A percentile compares a stretch with the other conserved stretches of the same genome.
These are phyloP conservation scores for Bungarus multicinctus DNA, from an alignment of 2,113 vertebrate species.

Conservation along the genomic window DNA sequence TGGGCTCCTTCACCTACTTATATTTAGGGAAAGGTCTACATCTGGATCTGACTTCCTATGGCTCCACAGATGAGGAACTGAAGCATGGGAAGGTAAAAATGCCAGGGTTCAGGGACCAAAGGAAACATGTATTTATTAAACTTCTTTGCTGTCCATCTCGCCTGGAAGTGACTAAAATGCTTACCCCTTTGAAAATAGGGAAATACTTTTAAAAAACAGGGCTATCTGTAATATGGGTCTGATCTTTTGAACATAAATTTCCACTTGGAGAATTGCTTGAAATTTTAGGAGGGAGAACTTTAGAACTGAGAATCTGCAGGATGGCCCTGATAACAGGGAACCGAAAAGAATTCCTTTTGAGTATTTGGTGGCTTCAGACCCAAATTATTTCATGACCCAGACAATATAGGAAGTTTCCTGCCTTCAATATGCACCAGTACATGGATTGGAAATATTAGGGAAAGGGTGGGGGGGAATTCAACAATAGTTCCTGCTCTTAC, in stretches of 20 bases:
- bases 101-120: fast-evolving
- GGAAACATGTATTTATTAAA: not conserved
- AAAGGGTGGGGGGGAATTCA: not conserved
- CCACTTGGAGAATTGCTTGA: not conserved
- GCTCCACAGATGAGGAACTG: not conserved
- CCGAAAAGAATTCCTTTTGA: slow-evolving; percentile 10
- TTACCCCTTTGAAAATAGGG: not conserved
- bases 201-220: not conserved
- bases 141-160: not conserved
- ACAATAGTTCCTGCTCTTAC: not conserved
- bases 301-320: not conserved
- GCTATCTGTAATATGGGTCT: not conserved
- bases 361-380: slow-evolving; percentile 26
- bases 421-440: not conserved
- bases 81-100: not conserved
- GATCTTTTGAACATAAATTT: not conserved
- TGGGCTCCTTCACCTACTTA: not conserved
- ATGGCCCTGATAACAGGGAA: not conserved
- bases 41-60: not conserved
- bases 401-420: not conserved
- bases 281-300: not conserved
- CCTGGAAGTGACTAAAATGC: not conserved
- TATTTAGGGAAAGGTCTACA: not conserved
- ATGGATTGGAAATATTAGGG: not conserved
- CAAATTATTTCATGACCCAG: not conserved